Conservation (phyloP, 2,797 vertebrate species). For the Trichosurus vulpecula region DNA sequence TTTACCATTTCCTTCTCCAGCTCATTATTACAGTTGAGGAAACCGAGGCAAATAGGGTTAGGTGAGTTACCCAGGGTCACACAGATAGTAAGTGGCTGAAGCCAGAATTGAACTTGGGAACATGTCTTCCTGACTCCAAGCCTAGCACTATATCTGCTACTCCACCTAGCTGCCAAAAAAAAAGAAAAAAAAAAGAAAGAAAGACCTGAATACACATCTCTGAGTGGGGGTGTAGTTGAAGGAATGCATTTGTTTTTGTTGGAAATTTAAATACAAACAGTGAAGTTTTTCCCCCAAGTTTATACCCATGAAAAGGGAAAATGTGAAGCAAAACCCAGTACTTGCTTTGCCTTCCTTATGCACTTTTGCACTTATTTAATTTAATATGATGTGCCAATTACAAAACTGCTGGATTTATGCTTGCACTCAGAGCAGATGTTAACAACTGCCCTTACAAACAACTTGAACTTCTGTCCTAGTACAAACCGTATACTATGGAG, state of each 20-base stretch:
- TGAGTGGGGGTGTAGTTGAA: neutral
- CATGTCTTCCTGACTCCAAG: neutral
- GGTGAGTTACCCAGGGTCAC: neutral
- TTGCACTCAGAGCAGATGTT: neutral
- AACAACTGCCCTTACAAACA: neutral
- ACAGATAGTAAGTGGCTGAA: neutral
- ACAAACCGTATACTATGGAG: neutral
- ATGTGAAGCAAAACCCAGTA: neutral
- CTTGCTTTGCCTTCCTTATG: neutral
- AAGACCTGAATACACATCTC: neutral
- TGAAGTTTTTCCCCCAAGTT: neutral
- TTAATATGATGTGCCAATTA: neutral
- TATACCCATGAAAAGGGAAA: neutral
- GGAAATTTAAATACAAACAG: slow-evolving; percentile 20
- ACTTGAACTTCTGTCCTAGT: slow-evolving; percentile 17
- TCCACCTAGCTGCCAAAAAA: neutral
- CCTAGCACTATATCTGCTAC: neutral
- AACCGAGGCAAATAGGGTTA: neutral
- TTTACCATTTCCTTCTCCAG: neutral
- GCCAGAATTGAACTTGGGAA: neutral
- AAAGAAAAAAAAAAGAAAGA: neutral
- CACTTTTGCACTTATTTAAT: slow-evolving; percentile 29
- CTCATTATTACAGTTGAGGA: neutral
- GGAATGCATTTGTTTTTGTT: neutral
- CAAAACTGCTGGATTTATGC: neutral